Conservation (phyloP, 1,140 invertebrate species). For the Pomacea maculata region DNA sequence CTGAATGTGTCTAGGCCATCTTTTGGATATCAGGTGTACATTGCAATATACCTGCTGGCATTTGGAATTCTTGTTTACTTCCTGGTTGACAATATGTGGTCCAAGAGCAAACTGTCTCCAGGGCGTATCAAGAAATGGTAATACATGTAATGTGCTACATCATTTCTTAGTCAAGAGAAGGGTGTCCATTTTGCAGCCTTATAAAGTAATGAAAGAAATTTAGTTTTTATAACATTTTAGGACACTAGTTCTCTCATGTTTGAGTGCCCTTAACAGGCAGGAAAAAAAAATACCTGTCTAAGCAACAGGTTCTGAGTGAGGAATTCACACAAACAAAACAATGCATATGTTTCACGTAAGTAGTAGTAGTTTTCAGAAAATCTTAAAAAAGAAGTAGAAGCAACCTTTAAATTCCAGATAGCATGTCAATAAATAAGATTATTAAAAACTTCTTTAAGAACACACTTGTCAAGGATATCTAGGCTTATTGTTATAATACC, state of each 20-base stretch:
- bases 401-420: too few species aligned
- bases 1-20: slow-evolving; percentile 48
- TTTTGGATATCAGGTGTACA: slow-evolving; percentile 45
- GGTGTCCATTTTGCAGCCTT: neutral
- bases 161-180: neutral
- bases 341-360: too few species aligned
- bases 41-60: slow-evolving; percentile 44
- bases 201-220: neutral
- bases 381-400: too few species aligned
- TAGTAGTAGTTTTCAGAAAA: too few species aligned
- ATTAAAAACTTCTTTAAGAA: too few species aligned
- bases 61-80: slow-evolving; percentile 54
- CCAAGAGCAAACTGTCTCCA: slow-evolving; percentile 58
- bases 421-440: too few species aligned
- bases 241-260: neutral
- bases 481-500: too few species aligned
- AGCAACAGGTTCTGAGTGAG: neutral
- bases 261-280: neutral
- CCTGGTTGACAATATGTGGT: slow-evolving; percentile 56
- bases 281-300: neutral
- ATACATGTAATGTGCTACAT: neutral
- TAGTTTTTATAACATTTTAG: neutral
- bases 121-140: slow-evolving; percentile 60
- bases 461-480: too few species aligned
- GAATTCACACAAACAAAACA: too few species aligned